Evolutionary conservation across 2,888 invertebrate genomes (phyloP).

Genomic region (Eubasilissa splendida): DNA sequence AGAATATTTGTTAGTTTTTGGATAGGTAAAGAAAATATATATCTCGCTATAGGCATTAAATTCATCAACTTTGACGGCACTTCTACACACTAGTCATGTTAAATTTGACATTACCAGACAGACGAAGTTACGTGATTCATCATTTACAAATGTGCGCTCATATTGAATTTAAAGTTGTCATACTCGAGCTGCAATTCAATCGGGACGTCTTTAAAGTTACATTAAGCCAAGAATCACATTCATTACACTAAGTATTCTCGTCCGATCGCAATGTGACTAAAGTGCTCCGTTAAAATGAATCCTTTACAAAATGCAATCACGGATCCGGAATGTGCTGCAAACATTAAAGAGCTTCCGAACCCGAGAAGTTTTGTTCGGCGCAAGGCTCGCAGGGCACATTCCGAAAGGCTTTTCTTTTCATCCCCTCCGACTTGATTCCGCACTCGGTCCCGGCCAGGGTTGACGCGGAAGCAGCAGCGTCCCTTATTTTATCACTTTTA

Average conservation of each 20-base stretch:
- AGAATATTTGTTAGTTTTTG: too few species aligned
- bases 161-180: neutral
- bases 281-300: slow-evolving; percentile 27
- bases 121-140: neutral
- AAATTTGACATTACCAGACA: too few species aligned
- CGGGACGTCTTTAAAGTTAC: slow-evolving; percentile 17
- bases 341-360: slow-evolving; percentile 44
- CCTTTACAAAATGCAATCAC: slow-evolving; percentile 37
- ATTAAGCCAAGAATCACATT: slow-evolving; percentile 28
- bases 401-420: slow-evolving; percentile 47
- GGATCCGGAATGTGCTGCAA: slow-evolving; percentile 31
- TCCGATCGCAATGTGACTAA: neutral
- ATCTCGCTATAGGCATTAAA: too few species aligned
- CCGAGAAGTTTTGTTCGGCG: slow-evolving; percentile 37
- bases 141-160: neutral
- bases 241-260: slow-evolving; percentile 31
- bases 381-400: slow-evolving; percentile 23
- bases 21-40: too few species aligned
- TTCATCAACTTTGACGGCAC: too few species aligned
- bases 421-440: slow-evolving; percentile 31
- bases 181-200: slow-evolving; percentile 20
- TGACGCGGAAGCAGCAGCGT: neutral
- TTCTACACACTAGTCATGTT: too few species aligned
- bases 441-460: slow-evolving; percentile 8
- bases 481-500: neutral